Conservation (phyloP, 2,797 vertebrate species). For the Dendrocincla tyrannina region DNA sequence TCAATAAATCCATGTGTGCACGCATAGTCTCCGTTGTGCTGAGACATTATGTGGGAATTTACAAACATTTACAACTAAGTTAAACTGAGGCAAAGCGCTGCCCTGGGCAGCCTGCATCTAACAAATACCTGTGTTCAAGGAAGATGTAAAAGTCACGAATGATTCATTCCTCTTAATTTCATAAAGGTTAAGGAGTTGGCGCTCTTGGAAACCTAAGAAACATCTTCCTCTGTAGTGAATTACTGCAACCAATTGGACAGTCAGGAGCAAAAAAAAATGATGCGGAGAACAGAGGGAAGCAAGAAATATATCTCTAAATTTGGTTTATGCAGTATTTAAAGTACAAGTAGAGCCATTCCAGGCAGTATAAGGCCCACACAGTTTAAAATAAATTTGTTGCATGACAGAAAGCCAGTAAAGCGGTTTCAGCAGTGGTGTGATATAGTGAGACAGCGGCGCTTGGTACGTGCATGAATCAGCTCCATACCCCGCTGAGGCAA, state of each 20-base stretch:
- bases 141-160: conserved; percentile 35
- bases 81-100: conserved; percentile 23
- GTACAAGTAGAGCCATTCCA: conserved; percentile 29
- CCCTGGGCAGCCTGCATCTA: conserved; percentile 12
- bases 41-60: conserved; percentile 13
- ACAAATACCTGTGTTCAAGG: neutral
- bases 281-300: neutral
- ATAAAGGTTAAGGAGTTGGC: conserved; percentile 49
- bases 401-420: conserved; percentile 61
- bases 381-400: conserved; percentile 69
- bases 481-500: neutral
- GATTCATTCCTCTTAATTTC: conserved; percentile 63
- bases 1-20: conserved; percentile 26
- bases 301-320: conserved; percentile 60
- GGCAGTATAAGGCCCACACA: conserved; percentile 34
- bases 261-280: conserved; percentile 4
- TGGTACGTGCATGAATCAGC: conserved; percentile 27
- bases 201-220: conserved; percentile 19
- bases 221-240: conserved; percentile 40
- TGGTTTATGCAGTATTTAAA: conserved; percentile 68
- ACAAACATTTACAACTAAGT: conserved; percentile 51
- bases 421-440: conserved; percentile 12
- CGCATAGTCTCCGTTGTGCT: neutral
- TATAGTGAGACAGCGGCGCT: neutral
- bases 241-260: conserved; percentile 49